Evolutionary conservation across 1,140 invertebrate genomes (phyloP).

Genomic region (Lordiphosa stackelbergi): DNA sequence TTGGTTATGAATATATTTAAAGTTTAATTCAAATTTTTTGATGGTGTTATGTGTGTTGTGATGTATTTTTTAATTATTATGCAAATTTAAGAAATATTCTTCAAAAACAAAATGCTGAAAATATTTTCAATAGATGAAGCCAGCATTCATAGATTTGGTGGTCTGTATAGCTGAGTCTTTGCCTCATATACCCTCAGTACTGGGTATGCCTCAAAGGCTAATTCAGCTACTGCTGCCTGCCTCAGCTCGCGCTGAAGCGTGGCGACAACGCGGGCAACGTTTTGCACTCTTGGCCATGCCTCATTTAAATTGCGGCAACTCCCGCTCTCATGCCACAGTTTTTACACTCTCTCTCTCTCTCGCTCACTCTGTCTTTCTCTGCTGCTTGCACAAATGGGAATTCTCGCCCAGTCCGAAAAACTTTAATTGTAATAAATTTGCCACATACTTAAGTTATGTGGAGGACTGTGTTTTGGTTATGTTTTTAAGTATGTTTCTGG

Average conservation of each 20-base stretch:
- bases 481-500: constrained; percentile 24
- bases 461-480: constrained; percentile 4
- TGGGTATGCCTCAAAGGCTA: too few species aligned
- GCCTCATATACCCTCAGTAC: too few species aligned
- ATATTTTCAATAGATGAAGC: too few species aligned
- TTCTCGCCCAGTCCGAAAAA: constrained; percentile 19
- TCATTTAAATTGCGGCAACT: constrained; percentile 30
- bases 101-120: too few species aligned
- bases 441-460: constrained; percentile 41
- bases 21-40: too few species aligned
- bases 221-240: constrained; percentile 1
- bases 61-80: too few species aligned
- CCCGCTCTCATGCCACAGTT: constrained; percentile 15
- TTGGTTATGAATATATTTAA: too few species aligned
- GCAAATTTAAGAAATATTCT: too few species aligned
- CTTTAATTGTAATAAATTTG: constrained; percentile 71
- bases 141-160: too few species aligned
- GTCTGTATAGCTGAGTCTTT: too few species aligned
- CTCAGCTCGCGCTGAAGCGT: constrained; percentile 38
- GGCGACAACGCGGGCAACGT: constrained; percentile 17
- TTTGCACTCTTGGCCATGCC: constrained; percentile 8
- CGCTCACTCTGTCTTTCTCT: not conserved
- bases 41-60: too few species aligned
- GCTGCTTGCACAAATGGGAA: constrained; percentile 1
- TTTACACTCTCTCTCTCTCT: not conserved